Evolutionary conservation across 2,888 invertebrate species (phyloP).

Genomic region (Drosophila fungiperda): DNA sequence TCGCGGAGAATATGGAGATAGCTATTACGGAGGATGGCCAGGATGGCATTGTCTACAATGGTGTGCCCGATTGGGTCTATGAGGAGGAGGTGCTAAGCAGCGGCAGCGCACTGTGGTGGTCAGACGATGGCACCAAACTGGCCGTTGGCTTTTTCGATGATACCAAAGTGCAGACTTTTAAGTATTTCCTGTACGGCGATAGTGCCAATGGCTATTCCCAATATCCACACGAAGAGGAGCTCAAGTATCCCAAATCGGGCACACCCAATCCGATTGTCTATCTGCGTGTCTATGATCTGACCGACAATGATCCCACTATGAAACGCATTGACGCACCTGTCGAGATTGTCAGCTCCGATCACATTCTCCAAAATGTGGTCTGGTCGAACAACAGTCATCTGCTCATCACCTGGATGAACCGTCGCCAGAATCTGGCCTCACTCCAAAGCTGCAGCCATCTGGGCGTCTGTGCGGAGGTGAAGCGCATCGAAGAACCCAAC

Average conservation of each 20-base stretch:
- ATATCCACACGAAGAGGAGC: conserved; percentile 88
- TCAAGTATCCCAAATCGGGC: conserved; percentile 93
- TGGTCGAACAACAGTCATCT: conserved; percentile 91
- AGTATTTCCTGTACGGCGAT: conserved; percentile 89
- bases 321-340: conserved; percentile 86
- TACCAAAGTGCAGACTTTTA: conserved; percentile 88
- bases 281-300: conserved; percentile 88
- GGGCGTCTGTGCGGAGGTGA: conserved; percentile 83
- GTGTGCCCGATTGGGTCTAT: conserved; percentile 96
- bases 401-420: conserved; percentile 92
- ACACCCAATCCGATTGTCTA: conserved; percentile 90
- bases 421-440: conserved; percentile 90
- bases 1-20: conserved; percentile 78
- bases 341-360: conserved; percentile 87
- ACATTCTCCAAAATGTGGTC: conserved; percentile 89
- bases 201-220: conserved; percentile 87
- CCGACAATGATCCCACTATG: conserved; percentile 79
- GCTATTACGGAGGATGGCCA: conserved; percentile 88
- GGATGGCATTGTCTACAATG: conserved; percentile 90
- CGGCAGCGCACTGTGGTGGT: conserved; percentile 92
- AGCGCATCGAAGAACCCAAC: conserved; percentile 86
- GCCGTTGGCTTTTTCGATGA: conserved; percentile 91
- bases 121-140: conserved; percentile 88
- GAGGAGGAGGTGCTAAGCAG: conserved; percentile 93
- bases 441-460: conserved; percentile 75